These are phyloP conservation scores for Dryomyza anilis DNA, from an alignment of 2,888 invertebrate species.

Conservation along the genomic window DNA sequence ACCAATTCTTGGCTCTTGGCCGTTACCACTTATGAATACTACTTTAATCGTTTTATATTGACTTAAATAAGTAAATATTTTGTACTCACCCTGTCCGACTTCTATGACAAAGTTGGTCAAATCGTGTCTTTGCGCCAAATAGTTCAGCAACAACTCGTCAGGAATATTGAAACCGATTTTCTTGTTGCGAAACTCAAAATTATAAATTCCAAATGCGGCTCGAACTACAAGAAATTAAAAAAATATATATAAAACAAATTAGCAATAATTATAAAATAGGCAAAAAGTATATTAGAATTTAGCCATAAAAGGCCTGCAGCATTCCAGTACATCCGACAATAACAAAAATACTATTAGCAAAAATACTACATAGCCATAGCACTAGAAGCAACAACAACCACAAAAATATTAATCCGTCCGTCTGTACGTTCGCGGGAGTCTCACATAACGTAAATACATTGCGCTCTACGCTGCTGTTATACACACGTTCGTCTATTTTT, in stretches of 20 bases:
- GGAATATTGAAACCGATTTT: conserved; percentile 58
- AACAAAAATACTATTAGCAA: background rate
- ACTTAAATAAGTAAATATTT: no score
- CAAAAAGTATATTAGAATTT: no score
- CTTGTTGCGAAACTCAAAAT: conserved; percentile 55
- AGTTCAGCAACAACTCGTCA: conserved; percentile 53
- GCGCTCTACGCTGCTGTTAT: conserved; percentile 13
- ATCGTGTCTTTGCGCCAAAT: conserved; percentile 55
- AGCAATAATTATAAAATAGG: conserved; percentile 1
- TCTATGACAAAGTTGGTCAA: conserved; percentile 59
- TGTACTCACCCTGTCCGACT: conserved; percentile 54
- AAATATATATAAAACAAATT: no score
- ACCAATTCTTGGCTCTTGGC: no score
- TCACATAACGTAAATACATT: background rate
- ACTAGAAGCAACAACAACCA: background rate
- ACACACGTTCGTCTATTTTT: conserved; percentile 27
- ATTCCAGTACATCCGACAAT: no score
- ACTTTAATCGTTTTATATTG: no score
- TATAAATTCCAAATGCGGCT: conserved; percentile 53
- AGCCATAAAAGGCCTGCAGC: background rate
- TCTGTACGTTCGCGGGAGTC: background rate
- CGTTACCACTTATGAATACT: no score
- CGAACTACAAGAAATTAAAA: conserved; percentile 42
- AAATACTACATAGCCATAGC: background rate
- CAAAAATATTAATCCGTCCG: background rate